Base-by-base conservation (phyloP, 2,113 vertebrate genomes). In the Sinocyclocheilus anshuiensis region DNA sequence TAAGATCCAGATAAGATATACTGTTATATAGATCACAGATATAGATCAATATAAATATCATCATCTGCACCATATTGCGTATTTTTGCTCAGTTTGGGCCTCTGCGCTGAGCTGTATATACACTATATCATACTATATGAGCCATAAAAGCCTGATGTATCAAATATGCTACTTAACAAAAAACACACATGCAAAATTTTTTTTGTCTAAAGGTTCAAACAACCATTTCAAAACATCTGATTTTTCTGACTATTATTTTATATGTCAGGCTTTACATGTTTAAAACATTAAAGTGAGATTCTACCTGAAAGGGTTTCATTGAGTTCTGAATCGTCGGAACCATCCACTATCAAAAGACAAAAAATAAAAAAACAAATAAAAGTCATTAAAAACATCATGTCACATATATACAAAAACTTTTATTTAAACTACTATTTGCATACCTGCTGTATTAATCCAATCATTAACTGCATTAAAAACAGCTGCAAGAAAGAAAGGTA, bases 371-470 rank as follows among this genome's bases (percentile, higher is more conserved):
- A 11, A 48, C 1, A 45, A 45, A 69, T 83, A 22, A 92, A 12
- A 87, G 20, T 76, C 16, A 18, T 12, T 42, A 33, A 65, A 67
- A 50, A 50, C 48, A 50, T 50, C 2, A 57, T 20, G 9, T 16
- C 76, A 75, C n/a, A 26, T 1, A 53, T 1, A 76, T 24, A 65
- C 42, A 78, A 50, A 57, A 74, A 26, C 3, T 5, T 6, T 0
- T 1, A 18, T 10, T 48, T 42, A 1, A 22, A 2, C 3, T 11
- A 22, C 6, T 53, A 3, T 39, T 15, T 18, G 83, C 93, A 26
- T 86, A 98, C 97, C 96, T 98, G 97, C 90, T 98, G 97, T 90
- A 97, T 97, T 86, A 98, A 92, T 63, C 96, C 97, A 81, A 98
- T 95, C 89, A 96, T 91, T 59, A 98, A 93, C 92, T 98, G 97